Evolutionary conservation across 2,888 invertebrate genomes (phyloP).

Genomic region (Drosophila prostipennis): DNA sequence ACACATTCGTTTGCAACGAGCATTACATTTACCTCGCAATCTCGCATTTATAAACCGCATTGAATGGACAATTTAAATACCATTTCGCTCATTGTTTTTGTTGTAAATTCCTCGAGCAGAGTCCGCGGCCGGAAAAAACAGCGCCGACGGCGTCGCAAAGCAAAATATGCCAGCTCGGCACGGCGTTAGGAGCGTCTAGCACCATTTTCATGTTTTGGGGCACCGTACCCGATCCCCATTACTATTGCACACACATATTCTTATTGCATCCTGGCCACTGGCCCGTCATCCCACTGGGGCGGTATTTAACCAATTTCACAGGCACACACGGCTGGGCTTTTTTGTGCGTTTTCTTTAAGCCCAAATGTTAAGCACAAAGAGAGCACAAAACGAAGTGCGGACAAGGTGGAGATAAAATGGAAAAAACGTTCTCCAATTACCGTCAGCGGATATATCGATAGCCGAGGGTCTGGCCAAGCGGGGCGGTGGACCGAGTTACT

Average conservation of each 20-base stretch:
- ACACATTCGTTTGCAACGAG: constrained; percentile 24
- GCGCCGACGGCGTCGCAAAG: constrained; percentile 67
- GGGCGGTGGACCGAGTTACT: constrained; percentile 26
- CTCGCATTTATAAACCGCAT: constrained; percentile 25
- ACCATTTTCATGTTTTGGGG: constrained; percentile 67
- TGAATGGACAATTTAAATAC: constrained; percentile 34
- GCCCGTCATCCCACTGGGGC: constrained; percentile 9
- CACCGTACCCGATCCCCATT: constrained; percentile 11
- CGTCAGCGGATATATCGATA: constrained; percentile 74
- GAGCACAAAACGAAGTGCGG: constrained; percentile 73
- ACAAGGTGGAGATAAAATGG: constrained; percentile 79
- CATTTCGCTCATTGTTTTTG: constrained; percentile 53
- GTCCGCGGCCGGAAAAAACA: constrained; percentile 68
- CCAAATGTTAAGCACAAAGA: constrained; percentile 38
- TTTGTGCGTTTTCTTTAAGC: constrained; percentile 17
- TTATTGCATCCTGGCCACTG: constrained; percentile 24
- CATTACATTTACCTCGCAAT: constrained; percentile 12
- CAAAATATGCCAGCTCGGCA: constrained; percentile 79
- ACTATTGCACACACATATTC: constrained; percentile 40
- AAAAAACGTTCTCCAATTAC: constrained; percentile 82
- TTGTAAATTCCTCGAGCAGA: constrained; percentile 72
- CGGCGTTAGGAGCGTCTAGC: constrained; percentile 70
- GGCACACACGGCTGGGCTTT: constrained; percentile 28
- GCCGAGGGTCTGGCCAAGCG: constrained; percentile 39
- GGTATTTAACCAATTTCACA: constrained; percentile 52